phyloP scores from a whole-genome alignment of 2,888 invertebrate species.

The Cacoxenus indagator region DNA sequence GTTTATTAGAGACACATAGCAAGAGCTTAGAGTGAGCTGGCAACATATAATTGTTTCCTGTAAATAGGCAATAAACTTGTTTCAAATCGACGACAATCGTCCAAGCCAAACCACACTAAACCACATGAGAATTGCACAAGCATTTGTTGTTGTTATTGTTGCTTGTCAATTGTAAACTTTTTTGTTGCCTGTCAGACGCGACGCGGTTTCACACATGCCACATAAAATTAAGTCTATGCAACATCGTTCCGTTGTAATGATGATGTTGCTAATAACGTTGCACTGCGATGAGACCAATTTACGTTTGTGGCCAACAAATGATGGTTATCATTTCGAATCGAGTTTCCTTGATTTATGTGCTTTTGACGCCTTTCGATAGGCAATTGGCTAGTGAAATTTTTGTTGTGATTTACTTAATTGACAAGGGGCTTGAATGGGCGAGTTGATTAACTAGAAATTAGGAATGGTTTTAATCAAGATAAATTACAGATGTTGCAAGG shows the following conservation, averaged over 20 bases:
- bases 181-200: background rate
- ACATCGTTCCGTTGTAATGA: background rate
- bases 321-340: background rate
- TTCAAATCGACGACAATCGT: background rate
- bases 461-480: no score
- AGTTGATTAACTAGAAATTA: no score
- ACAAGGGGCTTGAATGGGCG: no score
- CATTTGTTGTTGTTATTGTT: background rate
- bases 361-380: no score
- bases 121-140: background rate
- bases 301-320: background rate
- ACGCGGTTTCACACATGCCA: constrained; percentile 2
- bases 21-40: background rate
- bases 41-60: background rate
- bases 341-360: no score
- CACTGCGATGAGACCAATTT: background rate
- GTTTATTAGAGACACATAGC: background rate
- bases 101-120: background rate
- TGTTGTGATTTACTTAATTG: no score
- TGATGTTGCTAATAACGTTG: background rate
- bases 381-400: no score
- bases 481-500: no score
- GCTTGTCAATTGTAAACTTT: background rate
- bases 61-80: background rate
- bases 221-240: background rate